Evolutionary conservation across 2,888 invertebrate species (phyloP).

Genomic region (Polydrusus pterygomalis): DNA sequence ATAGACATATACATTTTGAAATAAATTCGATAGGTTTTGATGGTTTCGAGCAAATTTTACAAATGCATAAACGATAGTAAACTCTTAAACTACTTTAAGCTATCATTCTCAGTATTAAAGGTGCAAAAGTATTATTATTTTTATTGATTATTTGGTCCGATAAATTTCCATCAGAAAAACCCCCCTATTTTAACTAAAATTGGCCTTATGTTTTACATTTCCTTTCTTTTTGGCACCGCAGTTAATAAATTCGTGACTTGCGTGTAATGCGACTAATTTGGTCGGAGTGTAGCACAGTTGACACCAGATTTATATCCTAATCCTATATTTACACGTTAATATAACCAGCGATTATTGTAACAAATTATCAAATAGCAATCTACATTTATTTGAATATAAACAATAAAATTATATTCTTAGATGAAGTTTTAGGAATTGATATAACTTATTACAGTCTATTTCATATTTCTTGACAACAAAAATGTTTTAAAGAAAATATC

Average conservation of each 20-base stretch:
- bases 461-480: no score
- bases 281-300: conserved; percentile 44
- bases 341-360: neutral
- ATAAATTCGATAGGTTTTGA: no score
- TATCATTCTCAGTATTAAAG: no score
- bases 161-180: conserved; percentile 2
- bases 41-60: no score
- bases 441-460: no score
- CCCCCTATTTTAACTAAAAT: neutral
- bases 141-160: neutral
- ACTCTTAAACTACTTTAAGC: no score
- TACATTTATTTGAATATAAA: neutral
- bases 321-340: conserved; percentile 6
- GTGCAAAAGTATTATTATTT: neutral
- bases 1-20: no score
- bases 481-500: no score
- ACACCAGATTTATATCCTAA: conserved; percentile 42
- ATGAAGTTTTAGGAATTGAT: no score
- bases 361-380: neutral
- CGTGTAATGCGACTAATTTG: conserved; percentile 50
- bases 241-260: conserved; percentile 49
- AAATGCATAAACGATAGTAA: no score
- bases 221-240: conserved; percentile 23
- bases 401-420: no score
- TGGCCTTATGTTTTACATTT: conserved; percentile 2